Conservation (phyloP, 2,113 vertebrate genomes). For the Pelvicachromis taeniatus region DNA sequence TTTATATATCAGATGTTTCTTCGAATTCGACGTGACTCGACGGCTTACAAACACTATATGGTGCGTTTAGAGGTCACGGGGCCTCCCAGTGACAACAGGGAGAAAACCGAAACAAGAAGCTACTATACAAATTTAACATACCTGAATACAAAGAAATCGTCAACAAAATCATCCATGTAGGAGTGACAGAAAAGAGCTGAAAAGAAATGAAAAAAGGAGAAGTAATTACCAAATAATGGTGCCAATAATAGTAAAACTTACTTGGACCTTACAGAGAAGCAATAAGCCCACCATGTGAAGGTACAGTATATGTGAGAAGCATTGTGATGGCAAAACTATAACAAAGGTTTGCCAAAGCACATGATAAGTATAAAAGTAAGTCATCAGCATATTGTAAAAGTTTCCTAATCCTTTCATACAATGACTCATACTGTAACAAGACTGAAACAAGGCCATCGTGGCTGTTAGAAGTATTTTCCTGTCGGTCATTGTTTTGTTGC, state of each 20-base stretch:
- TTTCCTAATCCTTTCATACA: not conserved
- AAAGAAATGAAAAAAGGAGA: not conserved
- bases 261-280: not conserved
- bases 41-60: not conserved
- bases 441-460: fast-evolving
- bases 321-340: not conserved
- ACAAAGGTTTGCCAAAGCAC: not conserved
- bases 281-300: not conserved
- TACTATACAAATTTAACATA: not conserved
- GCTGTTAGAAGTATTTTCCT: not conserved
- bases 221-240: not conserved
- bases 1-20: not conserved
- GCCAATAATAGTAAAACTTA: not conserved
- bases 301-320: not conserved
- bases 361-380: not conserved
- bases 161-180: not conserved
- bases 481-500: not conserved
- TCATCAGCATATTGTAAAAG: not conserved
- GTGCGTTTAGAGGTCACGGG: not conserved
- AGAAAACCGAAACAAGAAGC: not conserved
- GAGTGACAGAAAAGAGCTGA: not conserved
- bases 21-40: not conserved
- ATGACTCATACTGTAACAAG: not conserved
- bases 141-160: not conserved
- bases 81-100: not conserved